Evolutionary conservation across 2,113 vertebrate genomes (phyloP).

Genomic region (Neodontobutis hainanensis): DNA sequence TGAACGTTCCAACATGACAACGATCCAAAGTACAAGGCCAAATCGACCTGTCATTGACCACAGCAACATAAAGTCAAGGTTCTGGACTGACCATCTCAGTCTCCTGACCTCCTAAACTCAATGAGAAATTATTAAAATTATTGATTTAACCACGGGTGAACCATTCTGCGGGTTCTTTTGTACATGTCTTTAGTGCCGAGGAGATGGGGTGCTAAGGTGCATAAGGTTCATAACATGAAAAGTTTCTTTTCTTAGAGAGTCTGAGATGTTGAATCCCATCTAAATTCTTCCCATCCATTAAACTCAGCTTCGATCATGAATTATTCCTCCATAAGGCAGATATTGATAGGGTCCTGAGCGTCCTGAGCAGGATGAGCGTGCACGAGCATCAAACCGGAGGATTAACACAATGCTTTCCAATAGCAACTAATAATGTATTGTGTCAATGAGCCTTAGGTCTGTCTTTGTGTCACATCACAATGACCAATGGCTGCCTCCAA

Average conservation of each 20-base stretch:
- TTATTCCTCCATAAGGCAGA: constrained; percentile 39
- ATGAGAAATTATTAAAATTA: too few relatives aligned
- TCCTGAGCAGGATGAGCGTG: constrained; percentile 56
- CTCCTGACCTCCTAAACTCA: too few relatives aligned
- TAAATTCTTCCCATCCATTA: constrained; percentile 18
- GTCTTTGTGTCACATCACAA: constrained; percentile 2
- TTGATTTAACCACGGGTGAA: too few relatives aligned
- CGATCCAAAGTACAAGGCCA: too few relatives aligned
- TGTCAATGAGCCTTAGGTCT: constrained; percentile 22
- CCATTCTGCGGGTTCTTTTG: too few relatives aligned
- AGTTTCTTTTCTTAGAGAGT: not conserved
- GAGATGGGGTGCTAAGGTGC: too few relatives aligned
- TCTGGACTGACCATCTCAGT: too few relatives aligned
- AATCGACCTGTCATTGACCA: too few relatives aligned
- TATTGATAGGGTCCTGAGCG: constrained; percentile 51
- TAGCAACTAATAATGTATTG: constrained; percentile 8
- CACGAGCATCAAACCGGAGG: constrained; percentile 40
- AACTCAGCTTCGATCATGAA: constrained; percentile 37
- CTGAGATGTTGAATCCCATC: not conserved
- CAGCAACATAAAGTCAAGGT: too few relatives aligned
- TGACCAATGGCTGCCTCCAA: not conserved
- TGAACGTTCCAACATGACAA: too few relatives aligned
- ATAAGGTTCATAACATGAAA: too few relatives aligned
- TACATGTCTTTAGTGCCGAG: too few relatives aligned
- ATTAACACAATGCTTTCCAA: constrained; percentile 45